A percentile compares a stretch with the other conserved stretches of the same genome.
These are phyloP conservation scores for Narcine bancroftii DNA, from an alignment of 2,113 vertebrate species.

Conservation along the genomic window DNA sequence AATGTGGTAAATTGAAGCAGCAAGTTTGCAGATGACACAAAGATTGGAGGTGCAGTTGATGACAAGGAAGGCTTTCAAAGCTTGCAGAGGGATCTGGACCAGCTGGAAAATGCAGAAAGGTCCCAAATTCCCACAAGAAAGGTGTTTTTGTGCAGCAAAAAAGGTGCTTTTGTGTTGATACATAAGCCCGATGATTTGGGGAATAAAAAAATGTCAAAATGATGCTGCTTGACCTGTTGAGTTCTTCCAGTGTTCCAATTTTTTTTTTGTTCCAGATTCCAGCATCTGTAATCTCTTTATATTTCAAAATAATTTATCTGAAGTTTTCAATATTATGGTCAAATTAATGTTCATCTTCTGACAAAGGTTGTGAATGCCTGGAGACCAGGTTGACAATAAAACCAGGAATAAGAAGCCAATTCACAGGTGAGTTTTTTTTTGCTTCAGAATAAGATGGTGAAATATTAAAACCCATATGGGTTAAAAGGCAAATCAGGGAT, in stretches of 20 bases:
- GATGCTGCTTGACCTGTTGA: no score
- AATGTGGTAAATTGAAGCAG: no score
- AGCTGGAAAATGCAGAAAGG: no score
- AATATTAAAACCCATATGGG: not conserved
- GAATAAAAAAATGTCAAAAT: not conserved
- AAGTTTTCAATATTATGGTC: not conserved
- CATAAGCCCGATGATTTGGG: not conserved
- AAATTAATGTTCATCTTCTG: not conserved
- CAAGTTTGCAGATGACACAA: no score
- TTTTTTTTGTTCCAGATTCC: no score
- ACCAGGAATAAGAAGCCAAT: not conserved
- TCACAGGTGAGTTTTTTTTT: not conserved
- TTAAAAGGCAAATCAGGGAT: not conserved
- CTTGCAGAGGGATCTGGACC: no score
- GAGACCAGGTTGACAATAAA: not conserved
- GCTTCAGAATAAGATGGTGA: not conserved
- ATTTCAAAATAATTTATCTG: not conserved
- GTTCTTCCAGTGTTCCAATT: no score
- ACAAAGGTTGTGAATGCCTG: not conserved
- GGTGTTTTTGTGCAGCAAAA: not conserved
- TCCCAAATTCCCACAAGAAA: not conserved
- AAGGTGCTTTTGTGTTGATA: not conserved
- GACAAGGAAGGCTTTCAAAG: no score
- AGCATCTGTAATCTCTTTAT: no score
- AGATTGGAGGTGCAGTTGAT: no score